Evolutionary conservation across 2,113 vertebrate genomes (phyloP).

Genomic region (Phoenicopterus ruber): DNA sequence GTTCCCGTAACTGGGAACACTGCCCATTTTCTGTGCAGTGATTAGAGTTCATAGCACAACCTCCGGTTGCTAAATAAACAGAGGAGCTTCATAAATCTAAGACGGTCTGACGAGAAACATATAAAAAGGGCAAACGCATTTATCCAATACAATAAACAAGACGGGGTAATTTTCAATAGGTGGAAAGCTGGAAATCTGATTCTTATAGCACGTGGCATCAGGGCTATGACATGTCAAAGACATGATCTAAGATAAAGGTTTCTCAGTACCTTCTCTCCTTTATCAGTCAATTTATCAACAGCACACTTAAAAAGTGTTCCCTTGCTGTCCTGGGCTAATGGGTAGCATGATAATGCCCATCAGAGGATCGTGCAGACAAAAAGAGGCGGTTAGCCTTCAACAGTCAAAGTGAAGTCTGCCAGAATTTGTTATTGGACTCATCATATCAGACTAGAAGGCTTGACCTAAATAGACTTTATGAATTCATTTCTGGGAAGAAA

Average conservation of each 20-base stretch:
- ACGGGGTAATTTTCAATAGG: neutral
- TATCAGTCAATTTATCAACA: neutral
- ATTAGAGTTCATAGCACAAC: neutral
- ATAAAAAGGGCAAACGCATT: neutral
- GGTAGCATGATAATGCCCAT: neutral
- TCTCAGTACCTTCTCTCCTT: neutral
- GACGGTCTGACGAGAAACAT: neutral
- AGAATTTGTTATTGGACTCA: neutral
- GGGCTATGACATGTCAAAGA: neutral
- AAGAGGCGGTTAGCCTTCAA: neutral
- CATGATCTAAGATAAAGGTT: neutral
- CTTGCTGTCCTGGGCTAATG: neutral
- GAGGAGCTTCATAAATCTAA: neutral
- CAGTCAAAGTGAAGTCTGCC: neutral
- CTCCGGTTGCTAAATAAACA: neutral
- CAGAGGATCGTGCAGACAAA: neutral
- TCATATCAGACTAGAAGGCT: neutral
- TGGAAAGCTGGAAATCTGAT: neutral
- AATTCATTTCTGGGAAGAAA: neutral
- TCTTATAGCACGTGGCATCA: neutral
- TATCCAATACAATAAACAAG: neutral
- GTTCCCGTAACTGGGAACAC: neutral
- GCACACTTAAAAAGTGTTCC: neutral
- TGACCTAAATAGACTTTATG: neutral
- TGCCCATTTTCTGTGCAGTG: neutral